Evolutionary conservation across 2,113 vertebrate species (phyloP).

Genomic region (Hiodon tergisus): DNA sequence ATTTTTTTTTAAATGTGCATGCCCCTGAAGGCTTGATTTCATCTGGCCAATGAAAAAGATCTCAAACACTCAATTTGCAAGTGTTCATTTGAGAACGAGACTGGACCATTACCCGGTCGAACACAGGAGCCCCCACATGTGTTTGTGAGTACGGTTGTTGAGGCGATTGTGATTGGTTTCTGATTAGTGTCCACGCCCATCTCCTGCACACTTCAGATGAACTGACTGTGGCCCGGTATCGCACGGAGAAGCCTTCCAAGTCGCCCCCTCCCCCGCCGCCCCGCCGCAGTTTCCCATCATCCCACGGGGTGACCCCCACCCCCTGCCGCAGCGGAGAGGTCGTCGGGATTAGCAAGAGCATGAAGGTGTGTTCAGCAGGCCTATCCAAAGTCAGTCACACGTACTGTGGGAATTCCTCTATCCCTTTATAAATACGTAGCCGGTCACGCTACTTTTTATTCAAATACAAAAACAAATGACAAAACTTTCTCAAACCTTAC

Average conservation of each 20-base stretch:
- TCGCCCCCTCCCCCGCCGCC: constrained; percentile 87
- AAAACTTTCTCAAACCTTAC: too few species aligned
- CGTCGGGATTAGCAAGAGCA: constrained; percentile 77
- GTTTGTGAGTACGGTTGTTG: neutral
- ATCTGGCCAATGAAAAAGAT: too few species aligned
- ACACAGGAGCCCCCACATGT: neutral
- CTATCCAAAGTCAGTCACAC: neutral
- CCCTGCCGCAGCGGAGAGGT: constrained; percentile 75
- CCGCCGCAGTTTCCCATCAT: constrained; percentile 87
- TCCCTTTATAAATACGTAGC: too few species aligned
- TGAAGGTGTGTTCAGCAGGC: constrained; percentile 46
- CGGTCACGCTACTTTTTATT: too few species aligned
- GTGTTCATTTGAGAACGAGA: too few species aligned
- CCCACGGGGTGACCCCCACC: constrained; percentile 75
- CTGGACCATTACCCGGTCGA: too few species aligned
- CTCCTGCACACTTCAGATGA: constrained; percentile 63
- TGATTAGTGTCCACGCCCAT: neutral
- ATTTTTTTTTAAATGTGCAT: too few species aligned
- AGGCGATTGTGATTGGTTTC: neutral
- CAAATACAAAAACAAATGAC: neutral
- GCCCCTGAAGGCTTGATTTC: too few species aligned
- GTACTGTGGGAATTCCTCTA: too few species aligned
- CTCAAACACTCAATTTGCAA: too few species aligned
- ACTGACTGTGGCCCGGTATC: constrained; percentile 77
- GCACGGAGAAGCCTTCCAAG: constrained; percentile 90